phyloP scores from a whole-genome alignment of 2,113 vertebrate species.

The Sapayoa aenigma region DNA sequence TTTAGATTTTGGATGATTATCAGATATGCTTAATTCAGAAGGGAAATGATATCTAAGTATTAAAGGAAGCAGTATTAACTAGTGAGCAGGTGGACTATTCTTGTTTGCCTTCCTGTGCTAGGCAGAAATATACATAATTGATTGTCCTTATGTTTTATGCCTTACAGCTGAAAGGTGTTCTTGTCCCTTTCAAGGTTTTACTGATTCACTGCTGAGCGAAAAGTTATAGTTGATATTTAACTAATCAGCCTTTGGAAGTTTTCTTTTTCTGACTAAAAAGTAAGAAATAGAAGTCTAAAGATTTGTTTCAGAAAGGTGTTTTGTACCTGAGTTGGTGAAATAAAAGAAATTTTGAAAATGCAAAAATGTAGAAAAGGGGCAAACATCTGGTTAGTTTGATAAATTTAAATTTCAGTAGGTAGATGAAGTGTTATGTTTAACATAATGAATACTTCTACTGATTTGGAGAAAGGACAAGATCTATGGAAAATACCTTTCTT shows the following conservation, averaged over 20 bases:
- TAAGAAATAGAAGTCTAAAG: background rate
- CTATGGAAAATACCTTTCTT: background rate
- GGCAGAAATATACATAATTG: background rate
- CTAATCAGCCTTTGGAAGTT: background rate
- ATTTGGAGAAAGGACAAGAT: background rate
- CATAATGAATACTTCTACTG: background rate
- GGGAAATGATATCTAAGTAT: background rate
- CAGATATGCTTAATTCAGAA: background rate
- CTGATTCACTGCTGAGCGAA: background rate
- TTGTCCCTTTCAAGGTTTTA: background rate
- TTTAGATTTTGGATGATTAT: background rate
- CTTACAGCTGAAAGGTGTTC: background rate
- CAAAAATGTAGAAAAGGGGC: background rate
- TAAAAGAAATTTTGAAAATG: background rate
- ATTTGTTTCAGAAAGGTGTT: background rate
- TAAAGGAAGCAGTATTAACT: constrained; percentile 36
- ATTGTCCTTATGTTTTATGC: background rate
- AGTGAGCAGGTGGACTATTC: background rate
- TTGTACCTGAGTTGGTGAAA: background rate
- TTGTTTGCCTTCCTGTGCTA: background rate
- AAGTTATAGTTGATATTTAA: background rate
- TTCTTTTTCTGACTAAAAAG: background rate
- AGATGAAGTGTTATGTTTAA: background rate
- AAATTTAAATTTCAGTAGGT: background rate
- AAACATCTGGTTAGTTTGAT: background rate